Base-by-base conservation (phyloP, 1,140 invertebrate genomes). In the Helicoverpa armigera region DNA sequence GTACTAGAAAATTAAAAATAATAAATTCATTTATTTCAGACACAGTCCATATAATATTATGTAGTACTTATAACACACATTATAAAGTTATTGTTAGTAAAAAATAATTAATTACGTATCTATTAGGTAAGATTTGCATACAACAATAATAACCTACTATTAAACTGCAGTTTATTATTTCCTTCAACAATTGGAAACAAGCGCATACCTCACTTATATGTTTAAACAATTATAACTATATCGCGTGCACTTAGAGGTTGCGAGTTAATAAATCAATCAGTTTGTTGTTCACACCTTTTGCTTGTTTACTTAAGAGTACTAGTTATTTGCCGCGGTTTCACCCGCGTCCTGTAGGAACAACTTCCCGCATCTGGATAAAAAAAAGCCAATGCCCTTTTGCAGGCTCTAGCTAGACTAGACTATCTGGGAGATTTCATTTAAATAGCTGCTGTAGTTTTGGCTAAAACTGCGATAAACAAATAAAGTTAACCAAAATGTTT, bases 371-470 rank as follows among this genome's bases (percentile, higher is more conserved):
- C 5, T 43, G 5, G 35, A 69, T 72, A 72, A 72, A 72, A 72
- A 72, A 50, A 54, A 54, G 51, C 51, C 51, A 54, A 54, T 72
- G 69, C 54, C 69, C 69, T 72, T 72, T 72, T 18, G 54, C 51
- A 72, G 69, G 35, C 35, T 43, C 1, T 35, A 35, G 7, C 35
- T 43, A 7, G 35, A 43, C 35, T 43, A 7, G 35, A 43, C 35
- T 7, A 7, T 43, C 35, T 0, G 35, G 5, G 35, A 7, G 9
- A 43, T 35, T 35, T 35, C 35, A 43, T 7, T 0, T 43, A 43
- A 43, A 43, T 43, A 1, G 35, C 4, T 43, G 0, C 9, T 9
- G 35, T 43, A 43, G 35, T 43, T 43, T 43, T 43, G 35, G 3
- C 2, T 35, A 3, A 35, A 2, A 35, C 3, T 7, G 0, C 7